phyloP scores from a whole-genome alignment of 2,888 invertebrate species.

The Drosophila siamana region DNA sequence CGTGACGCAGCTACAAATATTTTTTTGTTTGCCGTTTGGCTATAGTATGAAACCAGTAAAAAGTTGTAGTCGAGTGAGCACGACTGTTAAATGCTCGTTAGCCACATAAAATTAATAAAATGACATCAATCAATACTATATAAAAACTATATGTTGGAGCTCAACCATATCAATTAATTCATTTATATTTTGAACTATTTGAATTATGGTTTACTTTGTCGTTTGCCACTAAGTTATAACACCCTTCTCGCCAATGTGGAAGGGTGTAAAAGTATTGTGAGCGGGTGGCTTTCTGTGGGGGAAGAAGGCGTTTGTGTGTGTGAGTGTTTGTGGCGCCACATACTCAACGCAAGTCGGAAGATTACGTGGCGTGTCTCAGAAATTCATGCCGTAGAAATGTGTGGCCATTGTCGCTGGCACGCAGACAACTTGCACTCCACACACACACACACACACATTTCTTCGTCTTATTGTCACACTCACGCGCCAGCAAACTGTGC shows the following conservation, averaged over 20 bases:
- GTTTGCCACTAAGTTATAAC: neutral
- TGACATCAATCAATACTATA: no score
- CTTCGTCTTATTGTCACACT: slow-evolving; percentile 11
- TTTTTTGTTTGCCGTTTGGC: slow-evolving; percentile 39
- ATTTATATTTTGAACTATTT: no score
- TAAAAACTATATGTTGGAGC: no score
- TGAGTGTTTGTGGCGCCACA: slow-evolving; percentile 45
- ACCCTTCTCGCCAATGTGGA: neutral
- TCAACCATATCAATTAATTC: no score
- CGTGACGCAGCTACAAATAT: slow-evolving; percentile 34
- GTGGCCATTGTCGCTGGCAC: slow-evolving; percentile 68
- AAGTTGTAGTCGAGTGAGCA: neutral
- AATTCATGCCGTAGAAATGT: slow-evolving; percentile 66
- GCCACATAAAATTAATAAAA: no score
- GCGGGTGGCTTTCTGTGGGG: neutral
- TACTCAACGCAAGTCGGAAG: slow-evolving; percentile 32
- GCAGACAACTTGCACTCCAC: slow-evolving; percentile 38
- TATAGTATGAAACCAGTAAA: slow-evolving; percentile 3
- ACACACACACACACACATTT: neutral
- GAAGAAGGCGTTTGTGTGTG: neutral
- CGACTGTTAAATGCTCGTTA: neutral
- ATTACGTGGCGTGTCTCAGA: slow-evolving; percentile 52
- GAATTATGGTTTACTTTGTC: neutral
- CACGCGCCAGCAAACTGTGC: slow-evolving; percentile 17
- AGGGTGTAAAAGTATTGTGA: neutral